Base-by-base conservation (phyloP, 2,888 invertebrate genomes). In the Hybos culiciformis region DNA sequence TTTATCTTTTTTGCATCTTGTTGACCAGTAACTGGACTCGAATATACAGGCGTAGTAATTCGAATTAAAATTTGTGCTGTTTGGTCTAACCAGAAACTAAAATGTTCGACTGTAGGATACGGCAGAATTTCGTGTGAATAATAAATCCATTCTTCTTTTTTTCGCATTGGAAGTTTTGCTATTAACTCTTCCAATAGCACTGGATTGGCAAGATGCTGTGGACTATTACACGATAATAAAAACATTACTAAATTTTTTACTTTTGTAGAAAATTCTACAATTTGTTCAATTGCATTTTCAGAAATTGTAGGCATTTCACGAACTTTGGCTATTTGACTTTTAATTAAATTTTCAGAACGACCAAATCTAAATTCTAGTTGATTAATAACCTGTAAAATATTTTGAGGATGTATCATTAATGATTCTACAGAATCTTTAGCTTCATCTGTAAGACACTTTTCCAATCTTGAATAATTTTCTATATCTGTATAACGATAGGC, bases 321-420 rank as follows among this genome's bases (percentile, higher is more conserved):
- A 1, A 47, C 50, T 24, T 51, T 50, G 5, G 47, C 42, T 11
- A 50, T 39, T 34, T 50, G 50, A 29, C 47, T 49, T 15, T 48
- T 39, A 14, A 50, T 46, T 15, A 50, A 37, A 26, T 49, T 12
- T 18, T 53, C 50, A 3, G 53, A 48, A 2, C 53, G 47, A 18
- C 51, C 51, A 36, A 41, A 53, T 11, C 47, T 48, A 38, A 52
- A 50, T 26, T 51, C 45, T 6, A 51, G 32, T n/a, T 46, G 48
- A 4, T 29, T 40, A 17, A 50, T 42, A 3, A 50, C 46, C 12
- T 39, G 42, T 12, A 39, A 21, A 8, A 50, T 46, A 15, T 46
- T 47, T 8, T 49, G 44, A 2, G 51, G 51, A 37, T 48, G 48
- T 15, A 51, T 51, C 2, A 53, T 39, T 14, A 50, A 41, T 6